Evolutionary conservation across 2,888 invertebrate species (phyloP), one percentile per base, ranked within the genome.

Genomic region (Agrochola macilenta): DNA sequence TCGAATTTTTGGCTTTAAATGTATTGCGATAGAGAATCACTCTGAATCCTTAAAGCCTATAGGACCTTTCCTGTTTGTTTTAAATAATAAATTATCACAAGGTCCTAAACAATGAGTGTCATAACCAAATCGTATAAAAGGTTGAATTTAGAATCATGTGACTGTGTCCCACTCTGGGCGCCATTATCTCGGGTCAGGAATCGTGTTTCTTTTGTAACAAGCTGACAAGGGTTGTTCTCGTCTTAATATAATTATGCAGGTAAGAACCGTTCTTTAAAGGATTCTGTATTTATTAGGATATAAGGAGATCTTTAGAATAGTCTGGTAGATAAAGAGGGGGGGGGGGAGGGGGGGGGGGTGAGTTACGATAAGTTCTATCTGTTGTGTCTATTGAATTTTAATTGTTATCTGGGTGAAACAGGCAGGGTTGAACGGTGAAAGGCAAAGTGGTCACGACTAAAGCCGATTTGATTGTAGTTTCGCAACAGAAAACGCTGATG

Each of bases 231-330:
- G 61, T 26, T 63, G 54, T 69, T 39, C 65, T 69, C 57, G 26
- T 63, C 68, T 69, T 71, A 79, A 78, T 87, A 46, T 35, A 82
- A 82, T 87, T 80, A 87, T 69, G 76, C 73, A 82, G 76, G 82
- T 68, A 68, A 65, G 69, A 69, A 76, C 74, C 83, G 64, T 54
- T 64, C 30, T 46, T 26, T 63, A 80, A 64, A 76, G 64, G 79
- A 74, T 61, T 63, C 39, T 5, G 35, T 57, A 65, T 78, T 65
- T 79, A 76, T 79, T 83, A 35, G 72, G 69, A 68, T 70, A 63
- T 30, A 58, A 66, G 26, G 49, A 61, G 58, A 39, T 54, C 9
- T 69, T 61, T 57, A 23, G 43, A 39, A 49, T 68, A 79, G 35
- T 46, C 26, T 17, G 2, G 4, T 30, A 17, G 30, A 49, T 5